Evolutionary conservation across 2,113 vertebrate genomes (phyloP).

Genomic region (Phycodurus eques): DNA sequence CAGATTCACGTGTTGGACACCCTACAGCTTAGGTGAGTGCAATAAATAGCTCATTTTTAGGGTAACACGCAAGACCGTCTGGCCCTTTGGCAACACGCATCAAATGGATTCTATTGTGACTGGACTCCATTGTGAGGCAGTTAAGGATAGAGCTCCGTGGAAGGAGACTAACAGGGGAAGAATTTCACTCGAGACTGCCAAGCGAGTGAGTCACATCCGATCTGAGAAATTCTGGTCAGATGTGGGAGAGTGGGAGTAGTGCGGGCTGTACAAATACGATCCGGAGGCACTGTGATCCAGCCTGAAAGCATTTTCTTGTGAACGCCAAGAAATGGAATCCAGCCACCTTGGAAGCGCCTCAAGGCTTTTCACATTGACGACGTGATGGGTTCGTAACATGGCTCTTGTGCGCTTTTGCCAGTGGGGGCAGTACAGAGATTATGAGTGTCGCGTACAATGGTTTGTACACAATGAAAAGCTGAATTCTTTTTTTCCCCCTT

Average conservation of each 20-base stretch:
- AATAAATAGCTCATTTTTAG: slow-evolving; percentile 24
- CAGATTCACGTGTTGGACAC: slow-evolving; percentile 13
- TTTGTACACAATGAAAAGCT: background rate
- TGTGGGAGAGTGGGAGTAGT: slow-evolving; percentile 62
- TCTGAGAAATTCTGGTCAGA: slow-evolving; percentile 63
- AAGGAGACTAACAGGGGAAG: slow-evolving; percentile 58
- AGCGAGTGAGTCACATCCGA: slow-evolving; percentile 70
- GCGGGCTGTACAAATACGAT: slow-evolving; percentile 66
- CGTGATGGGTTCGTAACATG: slow-evolving; percentile 25
- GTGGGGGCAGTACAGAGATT: slow-evolving; percentile 20
- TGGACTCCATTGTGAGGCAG: slow-evolving; percentile 12
- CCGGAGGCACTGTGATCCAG: slow-evolving; percentile 48
- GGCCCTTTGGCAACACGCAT: slow-evolving; percentile 24
- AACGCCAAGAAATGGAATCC: slow-evolving; percentile 53
- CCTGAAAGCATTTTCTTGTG: slow-evolving; percentile 48
- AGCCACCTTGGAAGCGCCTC: slow-evolving; percentile 52
- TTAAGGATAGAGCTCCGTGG: slow-evolving; percentile 41
- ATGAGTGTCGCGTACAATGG: slow-evolving; percentile 1
- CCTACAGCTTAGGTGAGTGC: slow-evolving; percentile 18
- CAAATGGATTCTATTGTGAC: slow-evolving; percentile 16
- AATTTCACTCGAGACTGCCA: slow-evolving; percentile 65
- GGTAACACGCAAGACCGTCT: slow-evolving; percentile 22
- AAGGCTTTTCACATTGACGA: slow-evolving; percentile 44
- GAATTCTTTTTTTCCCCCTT: no score
- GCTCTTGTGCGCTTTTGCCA: slow-evolving; percentile 34